These are phyloP conservation scores for Gobio gobio DNA, from an alignment of 2,113 vertebrate species.

Conservation along the genomic window DNA sequence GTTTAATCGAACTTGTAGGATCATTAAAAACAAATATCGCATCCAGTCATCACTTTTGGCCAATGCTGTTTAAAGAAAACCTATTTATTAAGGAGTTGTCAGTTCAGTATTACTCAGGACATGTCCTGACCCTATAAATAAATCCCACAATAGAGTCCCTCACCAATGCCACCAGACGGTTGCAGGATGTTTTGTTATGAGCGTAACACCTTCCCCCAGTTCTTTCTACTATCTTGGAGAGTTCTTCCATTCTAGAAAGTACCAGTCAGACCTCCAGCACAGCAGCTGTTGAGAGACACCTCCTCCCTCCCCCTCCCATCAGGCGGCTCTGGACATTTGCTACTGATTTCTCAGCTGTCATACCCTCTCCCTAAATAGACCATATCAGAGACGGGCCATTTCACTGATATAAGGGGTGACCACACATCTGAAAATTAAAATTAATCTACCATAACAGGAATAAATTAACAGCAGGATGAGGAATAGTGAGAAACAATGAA, in stretches of 20 bases:
- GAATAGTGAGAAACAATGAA: background rate
- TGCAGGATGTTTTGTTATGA: conserved; percentile 10
- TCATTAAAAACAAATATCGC: too few species aligned
- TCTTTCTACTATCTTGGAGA: conserved; percentile 43
- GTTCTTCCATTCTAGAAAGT: conserved; percentile 74
- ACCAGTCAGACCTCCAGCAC: conserved; percentile 62
- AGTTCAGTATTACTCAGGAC: background rate
- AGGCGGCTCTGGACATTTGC: conserved; percentile 70
- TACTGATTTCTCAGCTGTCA: conserved; percentile 79
- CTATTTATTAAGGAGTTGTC: too few species aligned
- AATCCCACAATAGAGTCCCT: background rate
- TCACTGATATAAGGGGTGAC: background rate
- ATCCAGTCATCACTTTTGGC: too few species aligned
- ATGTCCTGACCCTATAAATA: background rate
- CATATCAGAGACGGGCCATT: conserved; percentile 69
- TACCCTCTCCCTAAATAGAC: conserved; percentile 75
- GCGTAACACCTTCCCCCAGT: conserved; percentile 9
- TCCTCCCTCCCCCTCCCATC: conserved; percentile 50
- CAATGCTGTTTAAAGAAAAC: too few species aligned
- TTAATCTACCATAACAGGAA: background rate
- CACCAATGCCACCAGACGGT: background rate
- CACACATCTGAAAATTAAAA: background rate
- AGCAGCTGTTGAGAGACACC: conserved; percentile 69
- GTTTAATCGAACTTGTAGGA: too few species aligned
- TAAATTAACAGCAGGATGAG: background rate